These are phyloP conservation scores for Reinhardtius hippoglossoides DNA, from an alignment of 2,113 vertebrate genomes.

Conservation along the genomic window DNA sequence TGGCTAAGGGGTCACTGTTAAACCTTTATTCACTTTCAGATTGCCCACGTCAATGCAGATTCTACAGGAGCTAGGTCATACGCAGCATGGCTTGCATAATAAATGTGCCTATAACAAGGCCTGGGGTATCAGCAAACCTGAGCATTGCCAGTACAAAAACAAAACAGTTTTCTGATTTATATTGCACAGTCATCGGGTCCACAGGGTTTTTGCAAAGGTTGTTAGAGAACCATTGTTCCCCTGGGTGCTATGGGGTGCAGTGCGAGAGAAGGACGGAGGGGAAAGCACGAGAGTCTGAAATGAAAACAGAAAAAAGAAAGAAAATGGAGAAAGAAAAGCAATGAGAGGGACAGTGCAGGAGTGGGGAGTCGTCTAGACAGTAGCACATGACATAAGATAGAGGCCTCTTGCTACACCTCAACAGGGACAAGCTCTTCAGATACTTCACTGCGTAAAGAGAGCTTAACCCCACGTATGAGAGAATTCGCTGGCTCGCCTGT, in stretches of 20 bases:
- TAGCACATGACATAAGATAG: slow-evolving; percentile 16
- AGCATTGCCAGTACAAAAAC: slow-evolving; percentile 5
- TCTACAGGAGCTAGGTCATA: slow-evolving; percentile 60
- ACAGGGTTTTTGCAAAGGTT: slow-evolving; percentile 55
- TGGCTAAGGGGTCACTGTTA: slow-evolving; percentile 69
- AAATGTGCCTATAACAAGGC: slow-evolving; percentile 31
- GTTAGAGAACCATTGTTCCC: slow-evolving; percentile 42
- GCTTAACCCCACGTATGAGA: not conserved
- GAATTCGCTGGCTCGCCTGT: not conserved
- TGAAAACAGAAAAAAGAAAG: slow-evolving; percentile 16
- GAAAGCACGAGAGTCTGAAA: slow-evolving; percentile 26
- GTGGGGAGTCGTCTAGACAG: slow-evolving; percentile 31
- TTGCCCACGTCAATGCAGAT: slow-evolving; percentile 63
- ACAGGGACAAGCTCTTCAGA: not conserved
- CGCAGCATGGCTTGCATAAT: slow-evolving; percentile 46
- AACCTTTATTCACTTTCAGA: slow-evolving; percentile 69
- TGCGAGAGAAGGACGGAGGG: slow-evolving; percentile 7
- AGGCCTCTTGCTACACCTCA: not conserved
- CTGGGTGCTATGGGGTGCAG: slow-evolving; percentile 37
- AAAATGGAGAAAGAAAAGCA: slow-evolving; percentile 23
- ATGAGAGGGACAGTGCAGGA: not conserved
- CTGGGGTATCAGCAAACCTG: slow-evolving; percentile 22
- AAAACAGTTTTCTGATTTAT: slow-evolving; percentile 14
- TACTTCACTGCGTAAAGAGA: slow-evolving; percentile 8
- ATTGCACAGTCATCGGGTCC: slow-evolving; percentile 37